Percentiles rank a stretch among this genome's conserved stretches.
Conservation (phyloP, 2,888 invertebrate species). For the Cantharis nigra region DNA sequence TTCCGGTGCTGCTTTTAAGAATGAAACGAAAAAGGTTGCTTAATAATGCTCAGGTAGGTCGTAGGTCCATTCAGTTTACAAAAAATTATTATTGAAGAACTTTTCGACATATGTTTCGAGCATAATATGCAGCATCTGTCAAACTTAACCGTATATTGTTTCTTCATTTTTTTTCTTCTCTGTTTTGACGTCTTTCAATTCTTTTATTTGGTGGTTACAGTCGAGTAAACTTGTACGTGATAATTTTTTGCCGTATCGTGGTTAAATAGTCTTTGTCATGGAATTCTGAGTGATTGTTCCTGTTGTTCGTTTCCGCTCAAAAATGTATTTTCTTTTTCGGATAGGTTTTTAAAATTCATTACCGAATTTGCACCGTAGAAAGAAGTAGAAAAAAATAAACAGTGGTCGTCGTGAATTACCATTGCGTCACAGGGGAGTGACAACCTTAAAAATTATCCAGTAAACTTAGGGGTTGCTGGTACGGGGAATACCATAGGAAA, state of each 20-base stretch:
- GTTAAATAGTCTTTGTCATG: background rate
- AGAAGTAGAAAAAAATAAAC: too few relatives aligned
- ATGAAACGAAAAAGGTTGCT: background rate
- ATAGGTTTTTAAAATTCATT: too few relatives aligned
- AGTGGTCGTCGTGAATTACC: too few relatives aligned
- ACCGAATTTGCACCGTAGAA: too few relatives aligned
- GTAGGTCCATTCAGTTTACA: background rate
- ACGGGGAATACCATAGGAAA: too few relatives aligned
- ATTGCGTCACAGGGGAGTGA: too few relatives aligned
- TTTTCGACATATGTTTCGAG: background rate
- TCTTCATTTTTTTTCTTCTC: background rate
- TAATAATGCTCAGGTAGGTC: background rate
- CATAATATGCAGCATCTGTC: background rate
- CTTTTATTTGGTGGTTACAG: background rate
- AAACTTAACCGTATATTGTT: background rate
- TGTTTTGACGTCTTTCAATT: background rate
- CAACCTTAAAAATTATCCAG: too few relatives aligned
- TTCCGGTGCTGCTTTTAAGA: constrained; percentile 25
- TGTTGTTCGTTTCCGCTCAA: background rate
- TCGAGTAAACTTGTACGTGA: background rate
- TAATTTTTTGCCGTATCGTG: background rate
- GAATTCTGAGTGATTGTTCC: background rate
- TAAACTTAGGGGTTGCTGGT: too few relatives aligned
- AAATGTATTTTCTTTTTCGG: background rate
- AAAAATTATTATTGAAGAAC: background rate